Conservation (phyloP, 2,113 vertebrate genomes). For the Chaetorhynchus papuensis region DNA sequence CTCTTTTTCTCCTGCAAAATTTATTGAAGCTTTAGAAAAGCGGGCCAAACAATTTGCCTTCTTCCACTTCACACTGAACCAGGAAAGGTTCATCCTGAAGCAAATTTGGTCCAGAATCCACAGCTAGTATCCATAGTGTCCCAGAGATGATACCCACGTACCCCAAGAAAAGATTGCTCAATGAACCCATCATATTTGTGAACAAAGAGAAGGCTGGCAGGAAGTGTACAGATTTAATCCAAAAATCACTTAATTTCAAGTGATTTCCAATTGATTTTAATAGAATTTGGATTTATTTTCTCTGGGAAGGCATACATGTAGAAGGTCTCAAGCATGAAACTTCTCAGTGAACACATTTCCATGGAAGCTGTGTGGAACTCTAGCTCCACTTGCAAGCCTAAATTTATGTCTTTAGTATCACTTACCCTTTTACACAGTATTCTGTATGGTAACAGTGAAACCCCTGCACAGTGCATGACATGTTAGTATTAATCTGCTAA, state of each 20-base stretch:
- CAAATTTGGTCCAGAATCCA: not conserved
- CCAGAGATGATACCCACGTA: not conserved
- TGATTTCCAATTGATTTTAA: not conserved
- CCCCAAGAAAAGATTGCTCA: not conserved
- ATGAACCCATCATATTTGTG: not conserved
- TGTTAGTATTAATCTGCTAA: not conserved
- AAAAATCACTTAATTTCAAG: not conserved
- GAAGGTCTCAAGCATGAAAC: not conserved
- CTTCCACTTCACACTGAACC: not conserved
- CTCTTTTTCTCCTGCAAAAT: not conserved
- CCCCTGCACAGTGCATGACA: not conserved
- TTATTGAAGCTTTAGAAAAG: not conserved
- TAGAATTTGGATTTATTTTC: not conserved
- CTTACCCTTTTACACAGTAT: not conserved
- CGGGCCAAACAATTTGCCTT: not conserved
- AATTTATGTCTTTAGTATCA: not conserved
- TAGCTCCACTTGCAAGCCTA: not conserved
- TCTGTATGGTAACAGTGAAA: not conserved
- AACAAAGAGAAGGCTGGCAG: not conserved
- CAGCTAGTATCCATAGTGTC: not conserved
- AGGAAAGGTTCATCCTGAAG: not conserved
- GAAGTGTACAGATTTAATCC: not conserved
- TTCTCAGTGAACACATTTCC: not conserved
- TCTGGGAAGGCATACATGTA: not conserved
- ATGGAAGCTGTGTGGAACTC: not conserved